Conservation (phyloP, 1,140 invertebrate species). For the Orchestia grillus region DNA sequence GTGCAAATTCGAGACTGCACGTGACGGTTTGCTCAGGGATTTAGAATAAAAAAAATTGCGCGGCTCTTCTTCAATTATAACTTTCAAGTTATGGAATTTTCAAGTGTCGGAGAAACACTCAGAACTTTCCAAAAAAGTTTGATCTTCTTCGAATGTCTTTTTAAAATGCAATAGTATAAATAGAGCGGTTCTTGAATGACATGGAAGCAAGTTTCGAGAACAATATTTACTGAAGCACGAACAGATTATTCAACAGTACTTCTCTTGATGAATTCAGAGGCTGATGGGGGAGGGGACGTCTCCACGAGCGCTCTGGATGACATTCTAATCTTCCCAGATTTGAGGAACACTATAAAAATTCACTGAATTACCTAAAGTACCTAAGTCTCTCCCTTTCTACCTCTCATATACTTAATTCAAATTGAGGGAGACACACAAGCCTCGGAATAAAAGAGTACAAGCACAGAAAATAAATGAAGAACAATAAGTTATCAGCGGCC, state of each 20-base stretch:
- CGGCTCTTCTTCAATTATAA: neutral
- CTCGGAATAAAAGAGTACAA: too few relatives aligned
- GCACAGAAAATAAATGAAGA: too few relatives aligned
- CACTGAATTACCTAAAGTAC: too few relatives aligned
- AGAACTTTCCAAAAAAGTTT: neutral
- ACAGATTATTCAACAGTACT: neutral
- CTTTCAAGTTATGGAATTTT: neutral
- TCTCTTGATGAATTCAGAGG: neutral
- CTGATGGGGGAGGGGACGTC: too few relatives aligned
- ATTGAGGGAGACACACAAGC: too few relatives aligned
- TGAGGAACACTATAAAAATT: too few relatives aligned
- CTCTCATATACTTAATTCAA: too few relatives aligned
- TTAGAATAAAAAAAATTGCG: neutral
- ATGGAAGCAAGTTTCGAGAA: neutral
- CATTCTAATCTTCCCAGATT: too few relatives aligned
- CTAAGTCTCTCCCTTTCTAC: too few relatives aligned
- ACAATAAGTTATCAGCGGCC: too few relatives aligned
- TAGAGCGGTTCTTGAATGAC: neutral
- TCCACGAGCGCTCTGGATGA: too few relatives aligned
- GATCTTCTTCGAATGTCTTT: neutral
- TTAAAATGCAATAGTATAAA: neutral
- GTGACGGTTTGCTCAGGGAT: neutral
- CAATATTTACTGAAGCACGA: neutral
- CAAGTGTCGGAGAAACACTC: slow-evolving; percentile 6
- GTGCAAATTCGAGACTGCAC: neutral